Base-by-base conservation (phyloP, 2,888 invertebrate species). In the Aproaerema taeniolella region DNA sequence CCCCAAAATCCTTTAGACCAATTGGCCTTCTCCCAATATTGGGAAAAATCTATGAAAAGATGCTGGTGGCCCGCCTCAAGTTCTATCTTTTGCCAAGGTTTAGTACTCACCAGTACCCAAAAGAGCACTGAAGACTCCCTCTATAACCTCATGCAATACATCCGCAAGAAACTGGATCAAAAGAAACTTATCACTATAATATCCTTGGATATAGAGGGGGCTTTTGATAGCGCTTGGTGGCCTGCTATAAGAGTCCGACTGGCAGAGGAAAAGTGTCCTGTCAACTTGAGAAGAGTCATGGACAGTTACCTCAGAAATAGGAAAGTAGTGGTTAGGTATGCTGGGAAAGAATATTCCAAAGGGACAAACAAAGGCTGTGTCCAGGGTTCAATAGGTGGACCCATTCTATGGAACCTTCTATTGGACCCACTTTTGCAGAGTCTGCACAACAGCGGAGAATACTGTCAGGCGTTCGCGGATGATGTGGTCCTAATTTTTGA, bases 221-320 rank as follows among this genome's bases (percentile, higher is more conserved):
- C 33, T 7, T 33, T 33, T 13, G 33, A 33, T 9, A 33, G 33
- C 7, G 33, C 44, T 1, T 43, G 42, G 41, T 48, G 48, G 48
- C 50, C 48, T 0, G 41, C 36, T 1, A 45, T 48, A 10, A 24
- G 20, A 17, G 20, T 12, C 6, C 8, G 43, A 16, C 39, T 45
- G 26, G 41, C 25, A 1, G 41, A 51, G 17, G 38, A 36, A 14
- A 6, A 12, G 11, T 42, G 40, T 10, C 39, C 49, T 1, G 11
- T 15, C 1, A 42, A 44, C 24, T 5, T 50, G 10, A 41, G 41
- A 5, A 1, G 34, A 2, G 12, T 46, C 7, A 8, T 46, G 0
- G 33, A 30, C 26, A 35, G 38, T 20, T 49, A 49, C 12, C 12
- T 33, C 8, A 24, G 9, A 1, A 8, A 20, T 1, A 33, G 33